These are phyloP conservation scores for Spea hammondii DNA, from an alignment of 2,797 vertebrate species.

Conservation along the genomic window DNA sequence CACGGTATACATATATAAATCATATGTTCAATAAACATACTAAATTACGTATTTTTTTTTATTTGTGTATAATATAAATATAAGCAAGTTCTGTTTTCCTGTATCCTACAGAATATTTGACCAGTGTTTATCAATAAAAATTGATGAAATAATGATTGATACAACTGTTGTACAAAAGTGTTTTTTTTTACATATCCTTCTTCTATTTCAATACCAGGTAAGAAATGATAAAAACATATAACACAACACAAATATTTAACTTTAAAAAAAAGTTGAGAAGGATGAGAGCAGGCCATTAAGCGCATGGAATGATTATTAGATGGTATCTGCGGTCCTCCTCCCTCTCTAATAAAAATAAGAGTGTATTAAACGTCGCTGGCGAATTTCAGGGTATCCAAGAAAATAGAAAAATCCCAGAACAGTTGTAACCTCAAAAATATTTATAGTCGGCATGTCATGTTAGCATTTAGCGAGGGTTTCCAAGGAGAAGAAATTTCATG, in stretches of 20 bases:
- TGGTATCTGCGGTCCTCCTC: neutral
- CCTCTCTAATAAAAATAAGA: neutral
- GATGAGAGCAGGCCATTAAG: neutral
- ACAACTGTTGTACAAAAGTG: too few species aligned
- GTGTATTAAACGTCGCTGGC: slow-evolving; percentile 1
- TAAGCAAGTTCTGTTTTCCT: too few species aligned
- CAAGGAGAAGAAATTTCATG: slow-evolving; percentile 78
- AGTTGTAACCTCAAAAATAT: slow-evolving; percentile 52
- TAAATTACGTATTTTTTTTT: too few species aligned
- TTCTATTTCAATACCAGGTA: too few species aligned
- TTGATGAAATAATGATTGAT: too few species aligned
- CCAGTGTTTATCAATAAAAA: too few species aligned
- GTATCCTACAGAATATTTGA: too few species aligned
- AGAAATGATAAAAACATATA: neutral
- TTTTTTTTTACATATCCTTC: too few species aligned
- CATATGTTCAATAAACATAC: too few species aligned
- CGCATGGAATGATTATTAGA: slow-evolving; percentile 4
- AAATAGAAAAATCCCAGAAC: slow-evolving; percentile 54
- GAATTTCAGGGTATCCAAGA: neutral
- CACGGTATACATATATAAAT: too few species aligned
- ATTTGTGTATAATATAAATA: too few species aligned
- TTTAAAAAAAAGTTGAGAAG: neutral
- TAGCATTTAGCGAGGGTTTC: slow-evolving; percentile 71
- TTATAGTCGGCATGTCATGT: slow-evolving; percentile 64
- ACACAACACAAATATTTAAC: neutral